Base-by-base conservation (phyloP, 1,140 invertebrate species). In the Akabosia matsudoensis region DNA sequence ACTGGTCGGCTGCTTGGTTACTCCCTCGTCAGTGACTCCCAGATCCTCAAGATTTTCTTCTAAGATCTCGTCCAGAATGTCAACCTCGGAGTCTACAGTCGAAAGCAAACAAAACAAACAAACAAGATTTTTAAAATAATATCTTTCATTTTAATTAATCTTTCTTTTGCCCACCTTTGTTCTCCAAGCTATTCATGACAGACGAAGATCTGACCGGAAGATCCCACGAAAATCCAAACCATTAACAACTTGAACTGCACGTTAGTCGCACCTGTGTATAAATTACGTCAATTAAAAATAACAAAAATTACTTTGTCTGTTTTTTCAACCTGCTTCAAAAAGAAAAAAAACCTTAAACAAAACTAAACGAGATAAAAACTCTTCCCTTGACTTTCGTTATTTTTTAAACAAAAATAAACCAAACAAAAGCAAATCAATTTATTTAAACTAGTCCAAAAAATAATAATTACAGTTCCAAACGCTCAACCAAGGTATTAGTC, bases 31-130 rank as follows among this genome's bases (percentile, higher is more conserved):
- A 52, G 37, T 72, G 33, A 64, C 75, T 74, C 78, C 78, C 26
- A 79, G 64, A 64, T 79, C 78, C 30, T 79, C 78, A 30, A 79
- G 56, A 56, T 79, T 76, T 33, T 74, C 78, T 76, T 75, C 73
- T 33, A 79, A 33, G 45, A 79, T 74, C 52, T 79, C 78, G 31
- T 76, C 78, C 28, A 79, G 51, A 26, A 79, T 79, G 45, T 79
- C 76, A 28, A 79, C 74, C 24, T 74, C 78, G 18, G 70, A 72
- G 70, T 72, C 70, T 72, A 30, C 61, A 67, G 13, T 67, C n/a
- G n/a, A n/a, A n/a, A n/a, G n/a, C n/a, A n/a, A n/a, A n/a, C n/a
- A n/a, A 45, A 45, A 45, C 18, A 10, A 45, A 45, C 18, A 7
- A 45, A 18, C 37, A 45, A 45, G 7, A 45, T 7, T 45, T 10